Conservation (phyloP, 2,797 vertebrate genomes). For the Periophthalmus magnuspinnatus region DNA sequence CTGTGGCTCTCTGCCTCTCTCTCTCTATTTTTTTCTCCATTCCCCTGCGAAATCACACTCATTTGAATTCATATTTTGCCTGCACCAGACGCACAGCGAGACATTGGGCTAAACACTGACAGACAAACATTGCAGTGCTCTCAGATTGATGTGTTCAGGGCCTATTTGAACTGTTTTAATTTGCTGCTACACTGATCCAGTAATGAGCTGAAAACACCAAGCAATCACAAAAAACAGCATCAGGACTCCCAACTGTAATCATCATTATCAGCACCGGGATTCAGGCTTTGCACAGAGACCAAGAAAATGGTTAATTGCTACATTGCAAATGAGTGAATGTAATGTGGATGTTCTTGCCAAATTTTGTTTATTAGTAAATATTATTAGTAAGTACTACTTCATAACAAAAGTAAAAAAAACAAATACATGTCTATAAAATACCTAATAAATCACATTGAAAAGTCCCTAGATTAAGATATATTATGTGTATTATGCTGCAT, state of each 20-base stretch:
- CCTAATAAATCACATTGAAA: too few relatives aligned
- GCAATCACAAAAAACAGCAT: conserved; percentile 35
- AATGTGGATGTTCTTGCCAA: not conserved
- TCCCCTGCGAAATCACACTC: conserved; percentile 48
- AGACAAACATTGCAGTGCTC: conserved; percentile 39
- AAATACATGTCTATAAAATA: too few relatives aligned
- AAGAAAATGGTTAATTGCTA: conserved; percentile 1
- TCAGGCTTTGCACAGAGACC: conserved; percentile 3
- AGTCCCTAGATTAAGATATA: too few relatives aligned
- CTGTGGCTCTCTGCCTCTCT: conserved; percentile 39
- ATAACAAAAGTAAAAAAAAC: not conserved
- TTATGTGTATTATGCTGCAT: too few relatives aligned
- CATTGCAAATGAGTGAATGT: conserved; percentile 1
- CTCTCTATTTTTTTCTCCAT: conserved; percentile 17
- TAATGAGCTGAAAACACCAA: conserved; percentile 51
- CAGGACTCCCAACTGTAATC: conserved; percentile 27
- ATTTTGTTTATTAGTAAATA: not conserved
- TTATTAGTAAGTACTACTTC: not conserved
- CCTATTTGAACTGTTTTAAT: conserved; percentile 47
- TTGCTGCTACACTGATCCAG: conserved; percentile 43
- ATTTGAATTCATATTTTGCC: conserved; percentile 60
- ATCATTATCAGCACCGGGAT: conserved; percentile 15
- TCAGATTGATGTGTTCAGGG: conserved; percentile 30
- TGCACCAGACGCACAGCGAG: conserved; percentile 18
- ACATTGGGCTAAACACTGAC: conserved; percentile 19